Evolutionary conservation across 2,113 vertebrate genomes (phyloP).

Genomic region (Lycocorax pyrrhopterus): DNA sequence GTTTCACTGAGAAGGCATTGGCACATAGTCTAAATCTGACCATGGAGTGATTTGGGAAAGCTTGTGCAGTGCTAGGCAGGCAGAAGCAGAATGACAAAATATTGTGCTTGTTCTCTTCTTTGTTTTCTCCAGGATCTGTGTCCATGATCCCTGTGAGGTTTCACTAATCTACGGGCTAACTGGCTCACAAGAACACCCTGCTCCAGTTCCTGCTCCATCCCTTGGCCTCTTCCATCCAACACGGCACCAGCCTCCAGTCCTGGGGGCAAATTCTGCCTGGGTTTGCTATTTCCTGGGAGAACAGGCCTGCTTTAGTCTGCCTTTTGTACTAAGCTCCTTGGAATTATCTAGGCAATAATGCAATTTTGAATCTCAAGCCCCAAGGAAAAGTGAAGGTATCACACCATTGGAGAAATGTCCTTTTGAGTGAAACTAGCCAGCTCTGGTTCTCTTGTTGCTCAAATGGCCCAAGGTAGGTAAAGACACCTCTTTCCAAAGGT

Average conservation of each 20-base stretch:
- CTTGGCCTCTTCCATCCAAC: neutral
- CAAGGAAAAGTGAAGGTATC: neutral
- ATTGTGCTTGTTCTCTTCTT: neutral
- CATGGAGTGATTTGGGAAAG: neutral
- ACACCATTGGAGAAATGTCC: neutral
- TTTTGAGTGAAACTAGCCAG: neutral
- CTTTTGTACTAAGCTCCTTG: neutral
- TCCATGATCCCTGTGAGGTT: neutral
- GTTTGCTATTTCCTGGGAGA: neutral
- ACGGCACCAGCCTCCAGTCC: neutral
- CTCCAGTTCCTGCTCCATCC: neutral
- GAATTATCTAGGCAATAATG: neutral
- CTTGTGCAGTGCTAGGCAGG: neutral
- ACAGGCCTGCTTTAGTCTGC: neutral
- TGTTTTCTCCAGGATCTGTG: neutral
- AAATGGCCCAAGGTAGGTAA: neutral
- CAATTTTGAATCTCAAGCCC: neutral
- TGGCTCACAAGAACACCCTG: neutral
- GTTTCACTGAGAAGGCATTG: neutral
- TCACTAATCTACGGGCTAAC: neutral
- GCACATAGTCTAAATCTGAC: neutral
- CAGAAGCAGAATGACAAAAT: neutral
- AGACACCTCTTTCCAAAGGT: neutral
- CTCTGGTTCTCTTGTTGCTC: neutral
- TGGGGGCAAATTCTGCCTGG: too few relatives aligned